Base-by-base conservation (phyloP, 2,888 invertebrate species). In the Ellobium chinense region DNA sequence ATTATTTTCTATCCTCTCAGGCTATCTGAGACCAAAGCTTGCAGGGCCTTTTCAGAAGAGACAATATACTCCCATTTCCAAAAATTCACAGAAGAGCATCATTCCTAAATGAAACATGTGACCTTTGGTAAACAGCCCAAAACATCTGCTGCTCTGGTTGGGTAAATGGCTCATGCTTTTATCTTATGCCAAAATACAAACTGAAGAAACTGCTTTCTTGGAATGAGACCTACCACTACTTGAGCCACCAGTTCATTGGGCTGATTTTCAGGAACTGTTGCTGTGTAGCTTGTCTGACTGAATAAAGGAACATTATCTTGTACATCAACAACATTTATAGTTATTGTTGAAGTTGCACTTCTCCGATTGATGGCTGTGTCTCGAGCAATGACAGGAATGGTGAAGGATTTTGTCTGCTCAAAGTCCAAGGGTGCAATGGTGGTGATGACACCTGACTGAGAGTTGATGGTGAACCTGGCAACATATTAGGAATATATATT, bases 291-390 rank as follows among this genome's bases (percentile, higher is more conserved):
- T 0, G 83, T 82, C 21, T 89, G 85, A 1, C 85, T 83, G 82
- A 91, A 91, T n/a, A 86, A 73, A 0, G 91, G 91, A 0, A 87
- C 80, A 69, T 88, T 86, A 83, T 91, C 91, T 73, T 90, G 87
- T 2, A 85, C 78, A 83, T 91, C 91, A 54, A 83, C 66, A 0
- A 91, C 88, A 70, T 83, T 87, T 31, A 91, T 84, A 29, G 84
- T 88, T 24, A 91, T 85, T 7, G 87, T 87, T 7, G 87, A 87
- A 14, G 87, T 88, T 34, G 85, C 86, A 1, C 88, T 88, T 34
- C 88, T 77, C 2, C 83, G 77, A 54, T 87, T 86, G 7, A 84
- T 62, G 4, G 88, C 86, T 37, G 80, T 81, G 56, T 88, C 87
- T 46, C 85, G 79, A 0, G 89, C 89, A 29, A 86, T 85, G 9